These are phyloP conservation scores for Hylomyscus alleni DNA, from an alignment of 2,797 vertebrate species.

Conservation along the genomic window DNA sequence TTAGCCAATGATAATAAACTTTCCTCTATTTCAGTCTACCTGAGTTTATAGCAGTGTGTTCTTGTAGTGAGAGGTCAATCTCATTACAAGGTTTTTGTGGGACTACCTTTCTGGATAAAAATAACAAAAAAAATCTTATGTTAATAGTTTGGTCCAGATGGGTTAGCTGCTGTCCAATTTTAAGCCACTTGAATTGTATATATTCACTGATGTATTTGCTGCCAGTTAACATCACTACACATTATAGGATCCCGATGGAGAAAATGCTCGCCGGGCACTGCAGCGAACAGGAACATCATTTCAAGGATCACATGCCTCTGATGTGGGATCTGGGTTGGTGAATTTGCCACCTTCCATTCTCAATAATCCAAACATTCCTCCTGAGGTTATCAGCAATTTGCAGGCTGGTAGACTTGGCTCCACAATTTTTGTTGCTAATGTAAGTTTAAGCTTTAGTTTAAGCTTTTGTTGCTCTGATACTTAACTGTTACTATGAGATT, in stretches of 20 bases:
- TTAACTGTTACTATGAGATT: conserved; percentile 62
- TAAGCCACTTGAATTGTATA: conserved; percentile 71
- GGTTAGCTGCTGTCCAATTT: conserved; percentile 82
- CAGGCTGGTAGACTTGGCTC: conserved; percentile 96
- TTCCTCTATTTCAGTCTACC: background rate
- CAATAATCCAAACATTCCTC: conserved; percentile 99
- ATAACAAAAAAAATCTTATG: background rate
- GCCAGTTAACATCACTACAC: conserved; percentile 69
- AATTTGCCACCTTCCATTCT: conserved; percentile 96
- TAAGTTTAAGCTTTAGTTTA: conserved; percentile 89
- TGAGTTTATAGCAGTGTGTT: conserved; percentile 38
- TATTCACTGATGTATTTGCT: conserved; percentile 63
- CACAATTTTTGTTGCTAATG: conserved; percentile 99
- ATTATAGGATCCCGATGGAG: conserved; percentile 97
- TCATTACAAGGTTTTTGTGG: conserved; percentile 85
- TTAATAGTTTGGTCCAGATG: conserved; percentile 73
- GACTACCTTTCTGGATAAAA: conserved; percentile 85
- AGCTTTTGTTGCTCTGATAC: conserved; percentile 63
- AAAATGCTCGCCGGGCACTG: conserved; percentile 96
- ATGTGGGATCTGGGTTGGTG: conserved; percentile 93
- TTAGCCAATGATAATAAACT: background rate
- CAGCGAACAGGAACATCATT: conserved; percentile 94
- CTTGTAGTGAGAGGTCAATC: conserved; percentile 77
- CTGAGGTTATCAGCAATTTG: conserved; percentile 96
- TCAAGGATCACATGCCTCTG: conserved; percentile 93